Percentiles rank a stretch among this genome's conserved stretches.
Evolutionary conservation across 1,140 invertebrate species (phyloP).

Genomic region (Drosophila pseudoananassae): DNA sequence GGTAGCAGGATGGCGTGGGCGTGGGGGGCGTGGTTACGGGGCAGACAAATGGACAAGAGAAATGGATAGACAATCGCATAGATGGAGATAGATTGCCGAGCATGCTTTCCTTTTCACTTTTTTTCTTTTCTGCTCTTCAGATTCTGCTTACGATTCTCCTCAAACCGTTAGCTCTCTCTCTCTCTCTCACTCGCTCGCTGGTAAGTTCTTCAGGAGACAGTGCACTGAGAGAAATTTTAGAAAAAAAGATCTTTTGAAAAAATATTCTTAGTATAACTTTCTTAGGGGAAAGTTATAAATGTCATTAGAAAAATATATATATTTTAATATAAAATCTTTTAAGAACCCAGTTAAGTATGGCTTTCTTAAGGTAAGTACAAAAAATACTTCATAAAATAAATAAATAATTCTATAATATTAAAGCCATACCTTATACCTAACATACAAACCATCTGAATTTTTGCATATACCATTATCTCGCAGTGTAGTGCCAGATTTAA

Average conservation of each 20-base stretch:
- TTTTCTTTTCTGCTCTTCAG: too few species aligned
- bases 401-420: too few species aligned
- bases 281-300: too few species aligned
- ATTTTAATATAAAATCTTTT: too few species aligned
- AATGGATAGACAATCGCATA: slow-evolving; percentile 64
- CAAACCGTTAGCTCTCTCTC: not conserved
- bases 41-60: slow-evolving; percentile 59
- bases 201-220: not conserved
- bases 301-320: too few species aligned
- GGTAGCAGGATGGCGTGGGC: not conserved
- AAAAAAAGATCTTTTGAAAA: not conserved
- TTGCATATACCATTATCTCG: not conserved
- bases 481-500: not conserved
- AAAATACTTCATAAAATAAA: too few species aligned
- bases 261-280: too few species aligned
- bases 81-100: slow-evolving; percentile 63
- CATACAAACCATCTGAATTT: too few species aligned
- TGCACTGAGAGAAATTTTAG: not conserved
- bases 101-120: not conserved
- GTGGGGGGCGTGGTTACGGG: not conserved
- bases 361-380: too few species aligned
- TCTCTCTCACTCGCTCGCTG: not conserved
- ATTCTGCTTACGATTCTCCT: not conserved
- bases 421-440: too few species aligned
- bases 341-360: too few species aligned